Base-by-base conservation (phyloP, 2,113 vertebrate genomes). In the Anarrhichthys ocellatus region DNA sequence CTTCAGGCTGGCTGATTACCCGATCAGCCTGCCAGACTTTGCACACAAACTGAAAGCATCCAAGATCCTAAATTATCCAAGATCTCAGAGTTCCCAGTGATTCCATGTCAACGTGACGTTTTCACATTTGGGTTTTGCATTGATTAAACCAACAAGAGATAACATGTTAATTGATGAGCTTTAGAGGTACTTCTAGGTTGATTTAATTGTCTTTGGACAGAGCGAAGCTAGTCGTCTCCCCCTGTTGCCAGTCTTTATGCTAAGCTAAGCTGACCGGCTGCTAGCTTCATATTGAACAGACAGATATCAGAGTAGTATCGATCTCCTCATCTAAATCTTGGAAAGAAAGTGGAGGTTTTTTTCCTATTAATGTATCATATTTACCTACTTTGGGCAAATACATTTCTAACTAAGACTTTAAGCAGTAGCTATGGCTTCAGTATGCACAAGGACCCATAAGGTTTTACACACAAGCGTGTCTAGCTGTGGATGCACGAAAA, bases 1-100 rank as follows among this genome's bases (percentile, higher is more conserved):
- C 82, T 82, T 75, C 61, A 62, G 84, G 77, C 67, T 68, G 68
- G 81, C 84, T 85, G 87, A 91, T 92, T 86, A 87, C 65, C 59
- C 65, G 73, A 82, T 87, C 87, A 75, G 59, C 72, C 76, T 58
- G 27, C 74, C 29, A 73, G 59, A 78, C 83, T 61, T 72, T 72
- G 4, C 65, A 63, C 59, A 74, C 36, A 81, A 83, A 69, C 50
- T 81, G 67, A 84, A 74, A 42, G 52, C 46, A 70, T 65, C 72
- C 50, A 77, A 63, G 48, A 73, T 56, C 34, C 24, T 0, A 22
- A 75, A 71, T 76, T 73, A 71, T 69, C 36, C 69, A 44, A 36
- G 59, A 5, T 38, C 20, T 63, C 44, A 22, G 20, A 63, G 7
- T 22, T 38, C 32, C 38, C n/a, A 66, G 22, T 42, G 36, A 24